Base-by-base conservation (phyloP, 1,140 invertebrate genomes). In the Philopotamus ludificatus region DNA sequence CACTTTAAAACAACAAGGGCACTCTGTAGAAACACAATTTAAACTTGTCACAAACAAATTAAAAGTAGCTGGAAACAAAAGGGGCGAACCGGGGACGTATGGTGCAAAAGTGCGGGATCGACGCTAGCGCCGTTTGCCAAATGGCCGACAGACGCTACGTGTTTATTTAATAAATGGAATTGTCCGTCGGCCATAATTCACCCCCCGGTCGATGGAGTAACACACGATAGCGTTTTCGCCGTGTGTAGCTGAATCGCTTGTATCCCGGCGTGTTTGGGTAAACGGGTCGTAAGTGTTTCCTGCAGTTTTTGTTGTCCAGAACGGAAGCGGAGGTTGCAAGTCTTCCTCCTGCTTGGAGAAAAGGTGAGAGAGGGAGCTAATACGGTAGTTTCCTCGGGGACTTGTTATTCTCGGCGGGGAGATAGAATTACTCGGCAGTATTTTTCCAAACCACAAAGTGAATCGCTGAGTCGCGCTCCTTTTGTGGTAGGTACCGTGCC, bases 361-460 rank as follows among this genome's bases (percentile, higher is more conserved):
- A n/a, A 34, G 28, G 28, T 34, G 28, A 34, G 28, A 4, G 12
- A 34, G 12, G 28, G 12, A 22, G 23, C 50, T 53, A 53, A 53
- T 53, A 53, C 28, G 50, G 50, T 53, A 18, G 50, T 53, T 53
- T 53, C 22, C 50, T 15, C 23, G 7, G 50, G 50, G 23, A 53
- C 50, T 53, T 25, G 28, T 34, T 34, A 34, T 25, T 53, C 50
- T 20, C n/a, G 10, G 16, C 28, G 50, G 18, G 16, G 28, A 53
- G 12, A 26, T 25, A 53, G 50, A 53, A 53, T 53, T 53, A 53
- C 23, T 53, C 22, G 21, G 22, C n/a, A 53, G 50, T 26, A 53
- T 53, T 22, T 53, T 53, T 53, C 22, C 47, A 21, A 49, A 54
- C 22, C 51, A 26, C 51, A 54, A 21, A 54, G 51, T 15, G 51